Evolutionary conservation across 2,888 invertebrate species (phyloP), one percentile per base, ranked within the genome.

Genomic region (Mechanitis mazaeus): DNA sequence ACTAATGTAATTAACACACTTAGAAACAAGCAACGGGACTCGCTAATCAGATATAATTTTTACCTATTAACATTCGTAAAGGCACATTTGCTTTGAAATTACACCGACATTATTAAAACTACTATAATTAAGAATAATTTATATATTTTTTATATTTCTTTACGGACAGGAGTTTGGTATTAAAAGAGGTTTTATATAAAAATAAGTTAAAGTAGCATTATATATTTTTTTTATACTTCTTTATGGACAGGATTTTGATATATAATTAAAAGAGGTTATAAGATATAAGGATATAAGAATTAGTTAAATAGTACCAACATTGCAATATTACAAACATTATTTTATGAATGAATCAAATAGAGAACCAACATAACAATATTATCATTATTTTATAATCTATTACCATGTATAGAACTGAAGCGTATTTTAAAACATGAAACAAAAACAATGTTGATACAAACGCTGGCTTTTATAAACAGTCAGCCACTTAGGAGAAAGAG

Each of bases 341-440:
- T 20, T 20, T 20, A 20, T 20, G 20, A 20, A 20, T 20, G 20
- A 20, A 20, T 20, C 20, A 20, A 20, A 20, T 20, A 20, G 20
- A 38, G 4, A 38, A 38, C 38, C 4, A 42, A 11, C 3, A 9
- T 9, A 42, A 3, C 6, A 42, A 2, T 42, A 42, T 2, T 9
- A 42, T 1, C 42, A 9, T 42, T 42, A 9, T 9, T 9, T 42
- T 42, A 42, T 38, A 38, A 38, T 42, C 1, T 42, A 42, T 42
- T 42, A 42, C 6, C 58, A 59, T 50, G 55, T 63, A 63, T 59
- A 46, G 11, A 45, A 65, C 46, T 59, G 59, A 60, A 53, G 35
- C 56, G 64, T 77, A 72, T 76, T 78, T 73, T 67, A 77, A 78
- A 81, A 80, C 75, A 76, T 72, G 64, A 65, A 73, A 71, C 71